phyloP scores from a whole-genome alignment of 1,140 invertebrate genomes.

The Schlechtendalia chinensis region DNA sequence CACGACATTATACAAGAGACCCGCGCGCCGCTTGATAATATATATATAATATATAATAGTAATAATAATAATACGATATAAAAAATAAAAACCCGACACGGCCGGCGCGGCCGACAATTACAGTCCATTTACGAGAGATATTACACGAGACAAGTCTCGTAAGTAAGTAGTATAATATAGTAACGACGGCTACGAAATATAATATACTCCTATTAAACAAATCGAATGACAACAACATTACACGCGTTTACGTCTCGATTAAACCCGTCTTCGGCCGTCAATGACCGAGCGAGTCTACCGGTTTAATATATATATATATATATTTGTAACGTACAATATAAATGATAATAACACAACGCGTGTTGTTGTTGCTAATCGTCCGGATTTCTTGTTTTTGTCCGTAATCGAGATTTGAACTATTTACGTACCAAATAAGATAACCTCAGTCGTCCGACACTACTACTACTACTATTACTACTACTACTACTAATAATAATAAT shows the following conservation, averaged over 20 bases:
- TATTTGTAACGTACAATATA: too few relatives aligned
- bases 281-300: background rate
- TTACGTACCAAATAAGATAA: too few relatives aligned
- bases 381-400: background rate
- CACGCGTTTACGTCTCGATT: conserved; percentile 46
- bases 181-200: background rate
- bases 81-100: conserved; percentile 17
- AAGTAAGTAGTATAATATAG: background rate
- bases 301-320: background rate
- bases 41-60: background rate
- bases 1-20: conserved; percentile 8
- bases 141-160: conserved; percentile 8
- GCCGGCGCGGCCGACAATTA: background rate
- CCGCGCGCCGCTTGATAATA: background rate
- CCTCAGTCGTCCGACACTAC: too few relatives aligned
- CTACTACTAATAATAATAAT: too few relatives aligned
- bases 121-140: conserved; percentile 15
- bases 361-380: conserved; percentile 6
- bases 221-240: conserved; percentile 29
- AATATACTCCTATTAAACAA: conserved; percentile 17
- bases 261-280: conserved; percentile 13
- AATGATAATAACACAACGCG: background rate
- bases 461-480: too few relatives aligned
- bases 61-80: conserved; percentile 15
- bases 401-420: conserved; percentile 25